phyloP scores from a whole-genome alignment of 2,113 vertebrate species.

The Calyptomena viridis region DNA sequence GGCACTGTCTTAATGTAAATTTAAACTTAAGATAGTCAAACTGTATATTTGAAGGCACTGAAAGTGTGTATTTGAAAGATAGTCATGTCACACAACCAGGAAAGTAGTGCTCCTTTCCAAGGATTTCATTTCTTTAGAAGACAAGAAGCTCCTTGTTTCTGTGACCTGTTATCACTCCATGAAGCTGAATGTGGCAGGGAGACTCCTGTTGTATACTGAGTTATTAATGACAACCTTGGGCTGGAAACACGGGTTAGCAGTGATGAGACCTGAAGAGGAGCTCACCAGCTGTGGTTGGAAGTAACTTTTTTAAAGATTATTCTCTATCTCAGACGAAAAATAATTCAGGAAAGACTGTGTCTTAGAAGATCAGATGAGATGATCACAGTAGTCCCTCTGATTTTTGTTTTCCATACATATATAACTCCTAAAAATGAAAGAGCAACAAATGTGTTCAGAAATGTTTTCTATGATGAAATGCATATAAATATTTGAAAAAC shows the following conservation, averaged over 20 bases:
- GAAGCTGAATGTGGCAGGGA: background rate
- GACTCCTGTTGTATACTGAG: background rate
- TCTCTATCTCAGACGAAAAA: background rate
- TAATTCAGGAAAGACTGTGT: background rate
- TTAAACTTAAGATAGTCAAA: background rate
- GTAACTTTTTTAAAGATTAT: background rate
- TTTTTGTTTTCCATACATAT: background rate
- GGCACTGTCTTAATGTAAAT: background rate
- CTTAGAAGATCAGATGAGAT: background rate
- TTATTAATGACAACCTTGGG: background rate
- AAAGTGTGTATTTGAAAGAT: background rate
- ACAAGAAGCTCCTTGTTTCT: background rate
- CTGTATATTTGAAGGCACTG: background rate
- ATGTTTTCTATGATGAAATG: background rate
- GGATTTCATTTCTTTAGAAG: background rate
- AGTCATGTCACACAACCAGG: background rate
- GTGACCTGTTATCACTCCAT: background rate
- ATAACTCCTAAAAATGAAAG: background rate
- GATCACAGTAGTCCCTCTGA: background rate
- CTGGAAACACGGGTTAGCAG: background rate
- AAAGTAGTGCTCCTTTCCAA: background rate
- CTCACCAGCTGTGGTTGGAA: background rate
- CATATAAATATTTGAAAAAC: background rate
- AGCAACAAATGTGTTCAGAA: background rate
- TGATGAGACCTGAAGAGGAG: background rate